Base-by-base conservation (phyloP, 2,888 invertebrate genomes). In the Limenitis camilla region DNA sequence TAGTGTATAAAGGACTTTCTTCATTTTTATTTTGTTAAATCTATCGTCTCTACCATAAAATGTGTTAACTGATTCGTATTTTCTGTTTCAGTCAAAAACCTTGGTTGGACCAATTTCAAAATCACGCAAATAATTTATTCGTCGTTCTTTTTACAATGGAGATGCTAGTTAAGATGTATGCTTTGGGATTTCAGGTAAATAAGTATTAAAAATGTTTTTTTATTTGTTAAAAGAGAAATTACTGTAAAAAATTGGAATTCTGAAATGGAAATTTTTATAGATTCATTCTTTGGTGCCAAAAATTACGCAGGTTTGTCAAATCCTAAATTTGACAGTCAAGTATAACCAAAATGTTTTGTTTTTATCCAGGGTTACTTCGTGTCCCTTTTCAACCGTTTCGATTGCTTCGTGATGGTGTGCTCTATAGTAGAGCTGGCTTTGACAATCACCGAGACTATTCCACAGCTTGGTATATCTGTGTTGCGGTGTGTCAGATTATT, bases 101-200 rank as follows among this genome's bases (percentile, higher is more conserved):
- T 11, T 99, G 97, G 97, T 86, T 99, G 62, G 97, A 99, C 74
- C 82, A 94, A 50, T 99, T 99, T 88, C 99, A 99, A 91, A 95
- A 93, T 73, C 92, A 93, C 71, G 98, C 98, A 54, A 99, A 99
- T 80, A 92, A 96, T 80, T 93, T 99, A 76, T 99, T 99, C 81
- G 98, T 99, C 66, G 94, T 96, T 5, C 91, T 99, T 44, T 99
- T 99, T 87, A 94, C 99, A n/a, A 90, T 98, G 89, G 99, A 99
- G 88, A 99, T 99, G 99, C 89, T 99, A 72, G 89, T 99, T 55
- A 99, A 99, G 88, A 99, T 99, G 98, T 99, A 99, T 88, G 98
- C 98, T 73, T 91, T 99, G 74, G 99, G 99, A 71, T 94, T 98
- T 87, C 97, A 96, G 90, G 96, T 94, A 78, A 88, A 87, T 67